Evolutionary conservation across 2,888 invertebrate genomes (phyloP).

Genomic region (Ophion obscuratus): DNA sequence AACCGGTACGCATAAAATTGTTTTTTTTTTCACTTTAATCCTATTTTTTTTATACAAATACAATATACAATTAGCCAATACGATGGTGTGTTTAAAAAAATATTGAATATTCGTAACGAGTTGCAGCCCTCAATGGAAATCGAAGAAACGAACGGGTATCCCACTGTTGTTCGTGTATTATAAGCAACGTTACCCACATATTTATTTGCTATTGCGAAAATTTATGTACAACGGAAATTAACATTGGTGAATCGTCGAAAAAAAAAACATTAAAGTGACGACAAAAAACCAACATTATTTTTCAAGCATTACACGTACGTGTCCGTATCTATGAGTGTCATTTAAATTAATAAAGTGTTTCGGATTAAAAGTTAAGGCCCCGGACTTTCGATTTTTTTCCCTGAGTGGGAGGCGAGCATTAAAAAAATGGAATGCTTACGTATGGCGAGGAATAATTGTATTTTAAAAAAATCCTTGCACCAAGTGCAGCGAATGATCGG

Average conservation of each 20-base stretch:
- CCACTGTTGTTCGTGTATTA: not conserved
- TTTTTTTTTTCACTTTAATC: not conserved
- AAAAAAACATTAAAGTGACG: slow-evolving; percentile 2
- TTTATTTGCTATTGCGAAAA: slow-evolving; percentile 28
- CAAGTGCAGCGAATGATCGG: not conserved
- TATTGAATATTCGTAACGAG: not conserved
- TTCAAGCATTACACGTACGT: not conserved
- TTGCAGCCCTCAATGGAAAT: not conserved
- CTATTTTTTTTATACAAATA: not conserved
- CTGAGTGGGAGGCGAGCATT: not conserved
- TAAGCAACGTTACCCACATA: not conserved
- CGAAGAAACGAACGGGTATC: not conserved
- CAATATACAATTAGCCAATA: slow-evolving; percentile 14
- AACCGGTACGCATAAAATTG: slow-evolving; percentile 12
- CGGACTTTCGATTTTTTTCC: not conserved
- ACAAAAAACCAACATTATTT: not conserved
- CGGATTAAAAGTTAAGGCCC: not conserved
- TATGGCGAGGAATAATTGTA: slow-evolving; percentile 35
- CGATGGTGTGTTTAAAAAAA: not conserved
- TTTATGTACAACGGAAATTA: slow-evolving; percentile 59
- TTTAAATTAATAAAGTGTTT: not conserved
- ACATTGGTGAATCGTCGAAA: slow-evolving; percentile 13
- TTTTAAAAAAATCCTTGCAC: slow-evolving; percentile 27
- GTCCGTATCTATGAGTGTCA: not conserved
- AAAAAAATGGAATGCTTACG: slow-evolving; percentile 51